These are phyloP conservation scores for Neuroterus valhalla DNA, from an alignment of 1,140 invertebrate genomes.

Conservation along the genomic window DNA sequence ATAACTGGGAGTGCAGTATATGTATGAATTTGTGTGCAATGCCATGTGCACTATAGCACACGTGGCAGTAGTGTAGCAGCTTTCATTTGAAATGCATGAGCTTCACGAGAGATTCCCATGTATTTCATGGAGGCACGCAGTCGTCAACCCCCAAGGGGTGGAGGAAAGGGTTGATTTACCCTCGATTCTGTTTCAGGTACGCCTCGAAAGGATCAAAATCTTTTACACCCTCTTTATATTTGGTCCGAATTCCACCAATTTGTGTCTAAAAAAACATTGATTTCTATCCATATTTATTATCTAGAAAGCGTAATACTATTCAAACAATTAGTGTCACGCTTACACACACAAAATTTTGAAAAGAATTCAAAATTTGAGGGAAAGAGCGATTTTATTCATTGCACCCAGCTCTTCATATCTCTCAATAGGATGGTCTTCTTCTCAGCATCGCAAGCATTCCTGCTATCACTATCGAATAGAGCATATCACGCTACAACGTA, in stretches of 20 bases:
- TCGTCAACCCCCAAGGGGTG: neutral
- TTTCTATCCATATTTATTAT: neutral
- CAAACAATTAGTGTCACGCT: too few relatives aligned
- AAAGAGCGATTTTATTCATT: too few relatives aligned
- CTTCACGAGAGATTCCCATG: conserved; percentile 30
- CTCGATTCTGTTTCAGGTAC: neutral
- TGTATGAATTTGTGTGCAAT: conserved; percentile 28
- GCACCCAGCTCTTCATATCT: too few relatives aligned
- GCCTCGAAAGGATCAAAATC: neutral
- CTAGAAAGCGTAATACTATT: too few relatives aligned
- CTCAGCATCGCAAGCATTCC: too few relatives aligned
- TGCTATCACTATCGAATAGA: too few relatives aligned
- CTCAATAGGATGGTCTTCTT: too few relatives aligned
- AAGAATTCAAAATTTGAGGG: too few relatives aligned
- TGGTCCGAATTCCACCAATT: too few relatives aligned
- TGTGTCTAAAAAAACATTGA: neutral
- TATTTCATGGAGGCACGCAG: conserved; percentile 30
- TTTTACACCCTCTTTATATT: neutral
- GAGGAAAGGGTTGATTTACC: neutral
- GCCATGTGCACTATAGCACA: conserved; percentile 19
- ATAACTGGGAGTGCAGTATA: neutral
- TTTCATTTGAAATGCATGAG: conserved; percentile 49
- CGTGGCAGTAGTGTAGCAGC: conserved; percentile 24
- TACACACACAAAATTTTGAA: too few relatives aligned
- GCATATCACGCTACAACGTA: too few relatives aligned